Evolutionary conservation across 1,140 invertebrate species (phyloP).

Genomic region (Pectinophora gossypiella): DNA sequence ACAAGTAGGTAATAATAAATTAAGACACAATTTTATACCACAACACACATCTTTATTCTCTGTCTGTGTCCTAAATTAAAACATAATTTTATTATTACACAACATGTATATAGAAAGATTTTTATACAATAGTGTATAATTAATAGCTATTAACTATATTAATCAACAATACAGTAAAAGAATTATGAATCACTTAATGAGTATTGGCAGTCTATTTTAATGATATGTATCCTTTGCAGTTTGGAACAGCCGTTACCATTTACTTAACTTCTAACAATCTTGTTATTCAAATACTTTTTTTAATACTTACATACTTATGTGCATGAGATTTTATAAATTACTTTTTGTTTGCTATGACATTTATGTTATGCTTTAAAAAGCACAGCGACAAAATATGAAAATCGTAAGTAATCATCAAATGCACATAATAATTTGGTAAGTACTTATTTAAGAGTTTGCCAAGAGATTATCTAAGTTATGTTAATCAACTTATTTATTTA

Average conservation of each 20-base stretch:
- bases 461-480: background rate
- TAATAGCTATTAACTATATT: slow-evolving; percentile 61
- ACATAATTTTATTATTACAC: slow-evolving; percentile 65
- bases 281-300: background rate
- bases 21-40: slow-evolving; percentile 33
- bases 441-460: background rate
- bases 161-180: slow-evolving; percentile 71
- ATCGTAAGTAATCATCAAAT: too few species aligned
- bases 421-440: background rate
- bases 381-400: too few species aligned
- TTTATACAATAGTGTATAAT: slow-evolving; percentile 74
- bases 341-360: too few species aligned
- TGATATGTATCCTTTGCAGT: slow-evolving; percentile 73
- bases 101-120: slow-evolving; percentile 75
- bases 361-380: too few species aligned
- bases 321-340: too few species aligned
- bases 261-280: slow-evolving; percentile 9
- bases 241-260: slow-evolving; percentile 63
- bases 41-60: slow-evolving; percentile 70
- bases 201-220: slow-evolving; percentile 71
- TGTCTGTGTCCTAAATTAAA: slow-evolving; percentile 48
- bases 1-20: slow-evolving; percentile 1
- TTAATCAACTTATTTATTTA: too few species aligned
- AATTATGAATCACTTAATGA: slow-evolving; percentile 65
- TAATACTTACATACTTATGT: background rate